Evolutionary conservation across 1,140 invertebrate species (phyloP).

Genomic region (Leptinotarsa lineolata): DNA sequence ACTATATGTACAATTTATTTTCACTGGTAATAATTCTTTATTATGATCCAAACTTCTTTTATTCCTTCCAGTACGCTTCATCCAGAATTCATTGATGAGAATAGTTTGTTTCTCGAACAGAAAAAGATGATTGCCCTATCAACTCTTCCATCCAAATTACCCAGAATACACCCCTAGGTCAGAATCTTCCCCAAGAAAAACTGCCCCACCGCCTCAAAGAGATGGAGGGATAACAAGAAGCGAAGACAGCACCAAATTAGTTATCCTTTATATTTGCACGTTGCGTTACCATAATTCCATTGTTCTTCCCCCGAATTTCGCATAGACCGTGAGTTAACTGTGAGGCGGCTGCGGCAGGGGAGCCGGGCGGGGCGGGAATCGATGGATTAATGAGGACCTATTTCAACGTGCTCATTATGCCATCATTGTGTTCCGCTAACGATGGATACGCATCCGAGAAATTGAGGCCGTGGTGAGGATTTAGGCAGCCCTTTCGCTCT

Average conservation of each 20-base stretch:
- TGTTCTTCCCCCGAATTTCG: constrained; percentile 33
- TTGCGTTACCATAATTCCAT: constrained; percentile 46
- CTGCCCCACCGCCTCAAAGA: constrained; percentile 33
- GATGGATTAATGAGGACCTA: constrained; percentile 2
- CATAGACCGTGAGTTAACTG: constrained; percentile 9
- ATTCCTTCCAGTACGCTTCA: too few relatives aligned
- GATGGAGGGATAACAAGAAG: constrained; percentile 43
- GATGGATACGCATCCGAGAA: background rate
- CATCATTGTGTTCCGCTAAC: constrained; percentile 7
- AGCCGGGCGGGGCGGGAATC: background rate
- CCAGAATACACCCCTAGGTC: too few relatives aligned
- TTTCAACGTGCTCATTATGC: constrained; percentile 3
- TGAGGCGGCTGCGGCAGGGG: background rate
- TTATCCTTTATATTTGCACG: constrained; percentile 46
- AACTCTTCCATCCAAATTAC: too few relatives aligned
- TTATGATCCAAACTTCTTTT: too few relatives aligned
- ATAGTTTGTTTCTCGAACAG: too few relatives aligned
- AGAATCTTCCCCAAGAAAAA: too few relatives aligned
- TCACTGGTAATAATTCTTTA: too few relatives aligned
- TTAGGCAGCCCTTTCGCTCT: background rate
- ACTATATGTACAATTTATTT: too few relatives aligned
- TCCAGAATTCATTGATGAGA: too few relatives aligned
- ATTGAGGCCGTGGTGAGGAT: background rate
- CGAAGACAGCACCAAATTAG: constrained; percentile 41
- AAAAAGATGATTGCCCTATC: too few relatives aligned